Conservation (phyloP, 2,797 vertebrate species). For the Halcyon leucocephala region DNA sequence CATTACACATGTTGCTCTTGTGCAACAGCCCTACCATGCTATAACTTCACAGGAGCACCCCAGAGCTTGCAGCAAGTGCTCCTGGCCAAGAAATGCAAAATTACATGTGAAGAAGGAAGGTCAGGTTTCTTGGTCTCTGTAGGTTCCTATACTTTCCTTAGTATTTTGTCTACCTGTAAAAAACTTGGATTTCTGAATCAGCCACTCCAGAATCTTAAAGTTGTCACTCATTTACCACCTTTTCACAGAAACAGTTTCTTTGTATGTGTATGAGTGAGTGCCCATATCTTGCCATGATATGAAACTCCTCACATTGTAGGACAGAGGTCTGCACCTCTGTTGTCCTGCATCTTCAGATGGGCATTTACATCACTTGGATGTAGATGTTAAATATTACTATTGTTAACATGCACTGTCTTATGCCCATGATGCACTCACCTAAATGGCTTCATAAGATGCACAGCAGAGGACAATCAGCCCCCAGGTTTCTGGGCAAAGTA, state of each 20-base stretch:
- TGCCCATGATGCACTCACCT: rapidly evolving
- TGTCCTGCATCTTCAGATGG: not conserved
- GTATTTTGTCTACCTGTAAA: not conserved
- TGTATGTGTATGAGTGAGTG: not conserved
- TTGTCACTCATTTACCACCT: not conserved
- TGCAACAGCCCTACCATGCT: not conserved
- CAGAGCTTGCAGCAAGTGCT: not conserved
- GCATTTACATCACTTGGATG: not conserved
- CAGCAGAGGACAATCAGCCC: constrained; percentile 33
- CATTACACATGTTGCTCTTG: not conserved
- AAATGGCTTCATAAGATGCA: not conserved
- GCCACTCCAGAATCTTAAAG: not conserved
- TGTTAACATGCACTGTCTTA: not conserved
- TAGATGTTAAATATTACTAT: not conserved
- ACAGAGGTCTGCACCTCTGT: not conserved
- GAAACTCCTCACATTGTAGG: not conserved
- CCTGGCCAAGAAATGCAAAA: not conserved
- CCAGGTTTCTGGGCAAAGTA: constrained; percentile 14
- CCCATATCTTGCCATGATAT: not conserved
- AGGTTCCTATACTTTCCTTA: not conserved
- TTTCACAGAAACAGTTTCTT: not conserved
- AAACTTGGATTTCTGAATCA: not conserved
- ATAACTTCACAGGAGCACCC: not conserved
- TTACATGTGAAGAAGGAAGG: not conserved
- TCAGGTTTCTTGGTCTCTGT: not conserved